These are phyloP conservation scores for Spodoptera picta DNA, from an alignment of 2,888 invertebrate genomes.

Conservation along the genomic window DNA sequence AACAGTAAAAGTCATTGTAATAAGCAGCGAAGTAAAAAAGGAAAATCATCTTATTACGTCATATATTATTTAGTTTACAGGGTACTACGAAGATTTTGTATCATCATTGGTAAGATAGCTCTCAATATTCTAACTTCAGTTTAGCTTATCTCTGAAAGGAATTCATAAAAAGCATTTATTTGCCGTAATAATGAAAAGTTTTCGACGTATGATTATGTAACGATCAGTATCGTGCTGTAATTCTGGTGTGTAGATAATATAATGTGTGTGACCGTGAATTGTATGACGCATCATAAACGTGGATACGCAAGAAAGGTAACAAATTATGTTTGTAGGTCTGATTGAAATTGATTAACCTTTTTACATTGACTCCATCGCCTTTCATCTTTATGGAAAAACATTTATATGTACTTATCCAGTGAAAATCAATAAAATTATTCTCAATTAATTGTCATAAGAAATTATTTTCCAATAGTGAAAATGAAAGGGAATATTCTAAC, in stretches of 20 bases:
- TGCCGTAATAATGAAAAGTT: constrained; percentile 25
- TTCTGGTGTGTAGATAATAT: constrained; percentile 44
- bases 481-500: too few species aligned
- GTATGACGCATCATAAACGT: constrained; percentile 50
- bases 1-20: too few species aligned
- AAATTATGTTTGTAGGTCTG: constrained; percentile 6
- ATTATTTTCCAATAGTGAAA: neutral
- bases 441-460: constrained; percentile 33
- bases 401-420: constrained; percentile 1
- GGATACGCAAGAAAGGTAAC: constrained; percentile 42
- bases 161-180: constrained; percentile 16
- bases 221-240: constrained; percentile 33
- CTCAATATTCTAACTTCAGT: too few species aligned
- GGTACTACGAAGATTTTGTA: too few species aligned
- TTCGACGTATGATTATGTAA: constrained; percentile 43
- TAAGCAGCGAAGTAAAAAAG: too few species aligned
- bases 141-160: neutral
- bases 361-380: constrained; percentile 6
- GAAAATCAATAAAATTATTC: constrained; percentile 17
- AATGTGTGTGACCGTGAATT: constrained; percentile 52
- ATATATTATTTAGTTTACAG: too few species aligned
- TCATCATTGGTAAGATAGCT: too few species aligned
- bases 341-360: constrained; percentile 20
- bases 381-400: constrained; percentile 25
- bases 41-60: too few species aligned